Base-by-base conservation (phyloP, 2,113 vertebrate species). In the Bubalus kerabau region DNA sequence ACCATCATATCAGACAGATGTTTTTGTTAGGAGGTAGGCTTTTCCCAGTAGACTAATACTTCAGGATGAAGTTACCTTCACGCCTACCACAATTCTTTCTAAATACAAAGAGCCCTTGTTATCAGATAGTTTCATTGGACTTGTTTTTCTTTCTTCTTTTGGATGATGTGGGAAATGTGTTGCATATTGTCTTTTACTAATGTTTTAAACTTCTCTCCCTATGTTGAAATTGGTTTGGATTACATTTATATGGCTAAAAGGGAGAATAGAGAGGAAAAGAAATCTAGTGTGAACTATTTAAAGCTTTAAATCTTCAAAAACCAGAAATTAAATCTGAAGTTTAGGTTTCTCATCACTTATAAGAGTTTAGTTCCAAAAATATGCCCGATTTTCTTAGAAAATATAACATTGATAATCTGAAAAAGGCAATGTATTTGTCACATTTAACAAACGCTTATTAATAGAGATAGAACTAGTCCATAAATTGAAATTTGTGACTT, bases 131-230 rank as follows among this genome's bases (percentile, higher is more conserved):
- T 80, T 71, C 26, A 30, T 26, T 64, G 23, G 21, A 80, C 52
- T 89, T 83, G 50, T 57, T 96, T 93, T 94, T 74, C 86, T 98
- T 93, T 91, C 82, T 60, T 85, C 67, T 90, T 95, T 83, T 90
- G 52, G 43, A 46, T 56, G 94, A 60, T 62, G 19, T 62, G 64
- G 50, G 48, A 40, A 87, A 83, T 14, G 9, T 46, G 24, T 28
- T 93, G 9, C 28, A 13, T 52, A 36, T 84, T 84, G 87, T 43
- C 36, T 40, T 40, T 64, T 46, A 54, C 16, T 36, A 26, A 80
- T 88, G 40, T 76, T 87, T 90, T 85, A 87, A 48, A 67, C 24
- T 4, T 46, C 90, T 85, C 56, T 57, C 40, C 71, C 19, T n/a
- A 1, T 11, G 21, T 82, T 48, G 56, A 96, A 50, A 56, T 52